phyloP scores from a whole-genome alignment of 2,797 vertebrate genomes.

The Falco concolor region DNA sequence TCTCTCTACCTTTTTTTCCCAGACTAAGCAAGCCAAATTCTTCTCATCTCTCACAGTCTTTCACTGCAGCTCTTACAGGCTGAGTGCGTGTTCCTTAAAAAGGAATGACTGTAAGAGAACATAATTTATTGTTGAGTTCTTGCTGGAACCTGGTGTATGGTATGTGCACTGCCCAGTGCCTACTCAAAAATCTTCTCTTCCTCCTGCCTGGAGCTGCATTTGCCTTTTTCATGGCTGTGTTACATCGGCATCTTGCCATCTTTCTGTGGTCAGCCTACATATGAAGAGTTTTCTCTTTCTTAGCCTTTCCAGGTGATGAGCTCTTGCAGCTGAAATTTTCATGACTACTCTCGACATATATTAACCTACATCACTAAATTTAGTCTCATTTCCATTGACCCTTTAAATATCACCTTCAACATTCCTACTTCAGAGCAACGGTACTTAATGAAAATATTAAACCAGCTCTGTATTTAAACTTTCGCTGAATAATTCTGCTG shows the following conservation, averaged over 20 bases:
- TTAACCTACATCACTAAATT: background rate
- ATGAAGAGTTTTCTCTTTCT: background rate
- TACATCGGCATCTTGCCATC: background rate
- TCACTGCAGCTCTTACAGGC: conserved; percentile 1
- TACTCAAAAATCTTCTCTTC: background rate
- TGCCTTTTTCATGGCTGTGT: background rate
- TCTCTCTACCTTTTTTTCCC: conserved; percentile 5
- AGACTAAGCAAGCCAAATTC: background rate
- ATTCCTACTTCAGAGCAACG: background rate
- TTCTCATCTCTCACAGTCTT: background rate
- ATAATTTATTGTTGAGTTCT: background rate
- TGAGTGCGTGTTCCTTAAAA: background rate
- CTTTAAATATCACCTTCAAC: background rate
- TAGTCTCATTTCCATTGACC: background rate
- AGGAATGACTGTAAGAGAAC: background rate
- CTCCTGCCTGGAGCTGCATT: background rate
- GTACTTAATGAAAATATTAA: background rate
- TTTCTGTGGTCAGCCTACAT: background rate
- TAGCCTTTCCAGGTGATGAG: background rate
- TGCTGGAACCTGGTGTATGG: background rate
- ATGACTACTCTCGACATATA: background rate
- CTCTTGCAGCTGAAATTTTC: background rate
- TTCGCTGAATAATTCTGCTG: background rate
- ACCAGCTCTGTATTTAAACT: background rate
- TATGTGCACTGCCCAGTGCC: background rate